Conservation (phyloP, 2,797 vertebrate genomes). For the Arctocebus calabarensis region DNA sequence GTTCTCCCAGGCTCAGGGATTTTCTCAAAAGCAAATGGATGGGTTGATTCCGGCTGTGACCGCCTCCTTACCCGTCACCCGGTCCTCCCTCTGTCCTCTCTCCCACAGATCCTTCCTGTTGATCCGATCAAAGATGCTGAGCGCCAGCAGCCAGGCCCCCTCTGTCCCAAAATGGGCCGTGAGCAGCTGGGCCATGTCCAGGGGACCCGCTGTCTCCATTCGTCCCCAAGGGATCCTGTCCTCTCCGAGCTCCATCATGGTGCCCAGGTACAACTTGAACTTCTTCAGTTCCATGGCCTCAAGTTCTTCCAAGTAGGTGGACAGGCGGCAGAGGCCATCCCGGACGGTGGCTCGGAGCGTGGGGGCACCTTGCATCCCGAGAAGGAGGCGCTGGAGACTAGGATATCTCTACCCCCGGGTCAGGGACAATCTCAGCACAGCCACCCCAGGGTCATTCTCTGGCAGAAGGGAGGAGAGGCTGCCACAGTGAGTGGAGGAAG, state of each 20-base stretch:
- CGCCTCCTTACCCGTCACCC: slow-evolving; percentile 60
- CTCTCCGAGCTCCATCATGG: fast-evolving
- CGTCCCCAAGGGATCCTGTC: slow-evolving; percentile 65
- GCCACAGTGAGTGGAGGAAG: no score
- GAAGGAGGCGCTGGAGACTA: not conserved
- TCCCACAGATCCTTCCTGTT: slow-evolving; percentile 76
- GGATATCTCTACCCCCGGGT: fast-evolving
- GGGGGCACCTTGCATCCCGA: not conserved
- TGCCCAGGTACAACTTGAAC: slow-evolving; percentile 71
- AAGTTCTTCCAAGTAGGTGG: slow-evolving; percentile 76
- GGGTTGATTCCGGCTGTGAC: not conserved
- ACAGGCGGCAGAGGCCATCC: slow-evolving; percentile 36
- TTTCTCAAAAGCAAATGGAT: not conserved
- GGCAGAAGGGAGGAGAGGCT: not conserved
- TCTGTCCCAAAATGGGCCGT: not conserved
- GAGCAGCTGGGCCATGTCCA: slow-evolving; percentile 74
- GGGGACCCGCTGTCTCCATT: slow-evolving; percentile 27
- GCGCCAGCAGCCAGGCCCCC: slow-evolving; percentile 70
- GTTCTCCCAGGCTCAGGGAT: fast-evolving
- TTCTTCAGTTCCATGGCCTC: slow-evolving; percentile 70
- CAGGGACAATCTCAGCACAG: fast-evolving
- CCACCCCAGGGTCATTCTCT: fast-evolving
- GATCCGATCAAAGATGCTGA: slow-evolving; percentile 65
- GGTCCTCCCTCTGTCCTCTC: slow-evolving; percentile 56
- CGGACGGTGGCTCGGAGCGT: not conserved